Percentiles rank a stretch among this genome's conserved stretches.
Evolutionary conservation across 2,888 invertebrate genomes (phyloP).

Genomic region (Morpho helenor): DNA sequence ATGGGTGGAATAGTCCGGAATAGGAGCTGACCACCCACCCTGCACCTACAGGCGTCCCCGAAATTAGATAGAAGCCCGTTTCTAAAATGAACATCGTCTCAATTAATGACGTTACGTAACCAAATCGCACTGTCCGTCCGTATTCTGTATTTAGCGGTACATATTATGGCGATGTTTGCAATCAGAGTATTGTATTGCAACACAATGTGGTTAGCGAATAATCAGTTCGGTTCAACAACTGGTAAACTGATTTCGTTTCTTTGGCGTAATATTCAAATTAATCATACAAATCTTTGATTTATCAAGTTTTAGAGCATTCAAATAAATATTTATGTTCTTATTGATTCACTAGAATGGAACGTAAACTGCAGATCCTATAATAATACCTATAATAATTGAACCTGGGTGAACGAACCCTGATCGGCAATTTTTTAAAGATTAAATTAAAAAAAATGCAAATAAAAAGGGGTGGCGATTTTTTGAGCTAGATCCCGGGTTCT

Average conservation of each 20-base stretch:
- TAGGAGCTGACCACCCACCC: no score
- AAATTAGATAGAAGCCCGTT: no score
- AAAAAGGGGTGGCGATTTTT: no score
- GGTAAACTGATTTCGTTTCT: conserved; percentile 1
- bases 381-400: no score
- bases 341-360: background rate
- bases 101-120: conserved; percentile 1
- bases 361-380: background rate
- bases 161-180: conserved; percentile 47
- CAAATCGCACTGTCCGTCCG: conserved; percentile 2
- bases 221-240: conserved; percentile 53
- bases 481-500: no score
- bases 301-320: background rate
- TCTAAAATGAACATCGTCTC: conserved; percentile 1
- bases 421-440: no score
- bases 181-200: conserved; percentile 75
- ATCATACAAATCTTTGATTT: conserved; percentile 2
- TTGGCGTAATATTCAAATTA: background rate
- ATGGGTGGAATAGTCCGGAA: no score
- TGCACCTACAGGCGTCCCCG: no score
- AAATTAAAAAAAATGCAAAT: no score
- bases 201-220: conserved; percentile 63
- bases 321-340: background rate
- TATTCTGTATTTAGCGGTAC: conserved; percentile 8
- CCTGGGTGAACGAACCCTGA: no score